These are phyloP conservation scores for Cordilura impudica DNA, from an alignment of 2,888 invertebrate species.

Conservation along the genomic window DNA sequence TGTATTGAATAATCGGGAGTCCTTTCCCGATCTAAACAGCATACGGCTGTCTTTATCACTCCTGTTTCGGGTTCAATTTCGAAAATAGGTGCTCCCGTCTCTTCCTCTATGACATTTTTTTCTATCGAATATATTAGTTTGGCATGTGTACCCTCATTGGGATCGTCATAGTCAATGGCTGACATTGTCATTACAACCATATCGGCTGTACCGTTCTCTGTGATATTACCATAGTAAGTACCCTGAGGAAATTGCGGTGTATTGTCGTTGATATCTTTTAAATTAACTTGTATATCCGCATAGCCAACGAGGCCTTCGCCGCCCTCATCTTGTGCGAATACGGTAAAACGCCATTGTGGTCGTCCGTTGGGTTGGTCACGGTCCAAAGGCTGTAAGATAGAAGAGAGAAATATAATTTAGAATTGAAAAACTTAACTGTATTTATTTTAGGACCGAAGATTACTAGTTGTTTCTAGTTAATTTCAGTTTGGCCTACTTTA, in stretches of 20 bases:
- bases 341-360: slow-evolving; percentile 96
- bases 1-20: slow-evolving; percentile 97
- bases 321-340: slow-evolving; percentile 96
- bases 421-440: too few species aligned
- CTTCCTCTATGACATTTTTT: slow-evolving; percentile 97
- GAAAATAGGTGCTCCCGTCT: slow-evolving; percentile 96
- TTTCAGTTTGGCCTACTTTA: too few species aligned
- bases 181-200: slow-evolving; percentile 99
- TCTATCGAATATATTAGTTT: slow-evolving; percentile 96
- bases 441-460: too few species aligned
- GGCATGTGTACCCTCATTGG: slow-evolving; percentile 96
- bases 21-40: slow-evolving; percentile 94
- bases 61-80: slow-evolving; percentile 97
- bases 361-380: slow-evolving; percentile 97
- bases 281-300: slow-evolving; percentile 97
- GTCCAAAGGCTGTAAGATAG: slow-evolving; percentile 87
- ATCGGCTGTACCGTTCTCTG: slow-evolving; percentile 97
- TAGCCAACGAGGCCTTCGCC: slow-evolving; percentile 97
- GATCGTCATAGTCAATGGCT: slow-evolving; percentile 97
- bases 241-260: slow-evolving; percentile 96
- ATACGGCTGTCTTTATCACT: slow-evolving; percentile 95
- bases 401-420: background rate
- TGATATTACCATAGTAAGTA: slow-evolving; percentile 95
- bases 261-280: slow-evolving; percentile 98
- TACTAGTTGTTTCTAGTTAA: too few species aligned